Conservation (phyloP, 1,140 invertebrate species). For the Procambarus virginalis region DNA sequence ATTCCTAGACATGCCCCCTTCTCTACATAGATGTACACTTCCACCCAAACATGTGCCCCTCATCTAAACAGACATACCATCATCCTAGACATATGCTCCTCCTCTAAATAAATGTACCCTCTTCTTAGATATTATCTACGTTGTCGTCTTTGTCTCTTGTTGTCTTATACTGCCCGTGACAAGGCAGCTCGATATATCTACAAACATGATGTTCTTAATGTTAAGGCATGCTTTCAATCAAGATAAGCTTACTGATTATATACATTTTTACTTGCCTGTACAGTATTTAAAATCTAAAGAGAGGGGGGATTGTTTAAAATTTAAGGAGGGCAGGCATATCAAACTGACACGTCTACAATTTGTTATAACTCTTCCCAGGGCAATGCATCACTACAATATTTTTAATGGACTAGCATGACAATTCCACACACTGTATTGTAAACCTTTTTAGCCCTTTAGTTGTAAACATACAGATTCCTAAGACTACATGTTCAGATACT, state of each 20-base stretch:
- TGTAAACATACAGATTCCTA: background rate
- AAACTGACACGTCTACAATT: slow-evolving; percentile 7
- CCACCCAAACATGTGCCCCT: too few relatives aligned
- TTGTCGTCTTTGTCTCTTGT: background rate
- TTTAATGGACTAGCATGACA: slow-evolving; percentile 26
- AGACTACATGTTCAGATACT: background rate
- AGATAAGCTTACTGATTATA: background rate
- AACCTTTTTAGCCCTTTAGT: background rate
- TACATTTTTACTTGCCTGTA: background rate
- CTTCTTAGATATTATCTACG: background rate
- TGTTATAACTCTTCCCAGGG: slow-evolving; percentile 25
- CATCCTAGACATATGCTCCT: background rate
- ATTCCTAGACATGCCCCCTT: background rate
- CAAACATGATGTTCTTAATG: background rate
- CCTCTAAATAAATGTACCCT: background rate
- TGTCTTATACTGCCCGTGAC: background rate
- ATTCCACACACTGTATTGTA: slow-evolving; percentile 21
- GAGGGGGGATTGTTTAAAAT: background rate
- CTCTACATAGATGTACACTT: background rate
- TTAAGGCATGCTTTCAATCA: background rate
- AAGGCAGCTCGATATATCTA: background rate
- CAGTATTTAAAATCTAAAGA: background rate
- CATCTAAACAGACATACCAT: background rate
- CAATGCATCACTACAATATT: slow-evolving; percentile 33
- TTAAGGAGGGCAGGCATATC: slow-evolving; percentile 21